A percentile compares a stretch with the other conserved stretches of the same genome.
Evolutionary conservation across 2,113 vertebrate genomes (phyloP).

Genomic region (Oreotrochilus melanogaster): DNA sequence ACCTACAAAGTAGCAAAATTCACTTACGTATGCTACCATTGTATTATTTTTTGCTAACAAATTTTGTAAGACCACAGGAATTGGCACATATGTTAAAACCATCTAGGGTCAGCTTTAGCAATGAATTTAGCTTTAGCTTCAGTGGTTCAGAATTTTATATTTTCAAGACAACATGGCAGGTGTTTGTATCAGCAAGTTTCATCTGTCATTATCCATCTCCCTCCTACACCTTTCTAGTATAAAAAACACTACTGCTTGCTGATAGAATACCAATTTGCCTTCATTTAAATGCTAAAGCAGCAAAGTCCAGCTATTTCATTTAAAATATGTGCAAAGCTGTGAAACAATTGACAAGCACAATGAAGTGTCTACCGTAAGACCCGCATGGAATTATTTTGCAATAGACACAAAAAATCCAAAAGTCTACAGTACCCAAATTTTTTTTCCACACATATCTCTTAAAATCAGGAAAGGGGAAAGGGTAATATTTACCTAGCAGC

Average conservation of each 20-base stretch:
- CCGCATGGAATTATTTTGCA: conserved; percentile 15
- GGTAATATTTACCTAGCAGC: not conserved
- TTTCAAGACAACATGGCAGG: conserved; percentile 49
- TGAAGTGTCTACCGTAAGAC: not conserved
- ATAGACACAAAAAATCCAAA: not conserved
- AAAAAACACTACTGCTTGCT: conserved; percentile 52
- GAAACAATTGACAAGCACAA: conserved; percentile 39
- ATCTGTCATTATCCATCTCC: conserved; percentile 54
- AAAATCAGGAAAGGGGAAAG: not conserved
- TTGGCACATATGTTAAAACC: not conserved
- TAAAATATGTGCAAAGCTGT: conserved; percentile 50
- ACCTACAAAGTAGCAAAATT: not conserved
- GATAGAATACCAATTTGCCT: conserved; percentile 68
- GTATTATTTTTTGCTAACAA: not conserved
- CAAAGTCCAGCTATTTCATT: conserved; percentile 28
- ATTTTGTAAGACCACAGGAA: not conserved
- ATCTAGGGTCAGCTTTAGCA: not conserved
- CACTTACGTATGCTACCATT: not conserved
- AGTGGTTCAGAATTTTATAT: not conserved
- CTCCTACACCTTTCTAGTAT: conserved; percentile 58
- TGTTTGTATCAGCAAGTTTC: conserved; percentile 65
- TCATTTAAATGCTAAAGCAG: conserved; percentile 67
- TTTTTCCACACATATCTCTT: not conserved
- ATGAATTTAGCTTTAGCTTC: not conserved
- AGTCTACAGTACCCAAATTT: not conserved